phyloP scores from a whole-genome alignment of 2,797 vertebrate genomes.

The Darevskia nairensis region DNA sequence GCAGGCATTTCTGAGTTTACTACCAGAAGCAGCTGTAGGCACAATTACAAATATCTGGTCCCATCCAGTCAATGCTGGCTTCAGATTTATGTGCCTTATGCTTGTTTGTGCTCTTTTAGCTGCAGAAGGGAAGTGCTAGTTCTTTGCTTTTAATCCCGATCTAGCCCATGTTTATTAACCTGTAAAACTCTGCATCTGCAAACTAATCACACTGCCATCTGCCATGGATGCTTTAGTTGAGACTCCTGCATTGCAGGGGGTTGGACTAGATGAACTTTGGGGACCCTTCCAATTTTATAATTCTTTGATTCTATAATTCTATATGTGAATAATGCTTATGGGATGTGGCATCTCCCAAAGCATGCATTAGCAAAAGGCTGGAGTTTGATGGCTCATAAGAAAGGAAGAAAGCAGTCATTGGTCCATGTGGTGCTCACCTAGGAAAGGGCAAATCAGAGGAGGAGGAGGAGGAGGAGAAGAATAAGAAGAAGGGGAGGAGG shows the following conservation, averaged over 20 bases:
- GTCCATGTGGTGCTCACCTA: slow-evolving; percentile 66
- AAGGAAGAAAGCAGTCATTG: slow-evolving; percentile 81
- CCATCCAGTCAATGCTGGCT: slow-evolving; percentile 51
- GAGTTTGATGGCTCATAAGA: slow-evolving; percentile 85
- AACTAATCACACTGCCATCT: slow-evolving; percentile 55
- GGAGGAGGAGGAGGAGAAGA: slow-evolving; percentile 31
- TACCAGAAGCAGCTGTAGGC: slow-evolving; percentile 41
- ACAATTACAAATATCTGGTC: slow-evolving; percentile 54
- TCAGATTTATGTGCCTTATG: slow-evolving; percentile 24
- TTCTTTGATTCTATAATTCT: too few relatives aligned
- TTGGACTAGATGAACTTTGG: too few relatives aligned
- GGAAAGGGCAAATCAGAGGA: slow-evolving; percentile 72
- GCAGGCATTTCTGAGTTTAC: slow-evolving; percentile 47
- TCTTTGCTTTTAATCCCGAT: slow-evolving; percentile 54
- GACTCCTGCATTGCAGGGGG: too few relatives aligned
- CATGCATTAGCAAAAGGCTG: slow-evolving; percentile 80
- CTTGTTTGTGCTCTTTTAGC: slow-evolving; percentile 34
- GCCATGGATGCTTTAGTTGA: too few relatives aligned
- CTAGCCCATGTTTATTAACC: slow-evolving; percentile 73
- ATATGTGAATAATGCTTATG: slow-evolving; percentile 68
- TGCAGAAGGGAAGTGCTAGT: slow-evolving; percentile 57
- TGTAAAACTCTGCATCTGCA: slow-evolving; percentile 67
- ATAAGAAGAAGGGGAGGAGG: too few relatives aligned
- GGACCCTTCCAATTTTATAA: too few relatives aligned
- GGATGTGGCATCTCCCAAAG: slow-evolving; percentile 21